Evolutionary conservation across 2,888 invertebrate genomes (phyloP).

Genomic region (Leptopilina drosophilae): DNA sequence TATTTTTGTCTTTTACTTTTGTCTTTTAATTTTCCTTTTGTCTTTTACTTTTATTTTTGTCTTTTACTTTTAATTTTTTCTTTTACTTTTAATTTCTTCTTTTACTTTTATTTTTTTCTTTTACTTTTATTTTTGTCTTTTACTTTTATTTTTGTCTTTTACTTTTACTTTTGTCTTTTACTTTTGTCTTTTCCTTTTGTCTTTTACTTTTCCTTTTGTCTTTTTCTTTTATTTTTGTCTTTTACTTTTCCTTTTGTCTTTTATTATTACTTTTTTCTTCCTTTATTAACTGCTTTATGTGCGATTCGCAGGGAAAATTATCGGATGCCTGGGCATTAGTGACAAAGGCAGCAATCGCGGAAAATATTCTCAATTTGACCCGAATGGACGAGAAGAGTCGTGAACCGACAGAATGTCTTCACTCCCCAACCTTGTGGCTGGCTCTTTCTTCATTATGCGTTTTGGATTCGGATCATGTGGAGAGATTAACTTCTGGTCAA

Average conservation of each 20-base stretch:
- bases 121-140: not conserved
- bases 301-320: slow-evolving; percentile 85
- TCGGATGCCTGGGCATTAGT: slow-evolving; percentile 91
- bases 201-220: not conserved
- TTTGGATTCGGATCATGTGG: slow-evolving; percentile 93
- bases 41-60: not conserved
- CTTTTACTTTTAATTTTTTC: slow-evolving; percentile 14
- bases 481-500: slow-evolving; percentile 87
- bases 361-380: slow-evolving; percentile 90
- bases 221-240: not conserved
- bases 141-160: not conserved
- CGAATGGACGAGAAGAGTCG: slow-evolving; percentile 87
- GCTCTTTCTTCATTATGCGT: slow-evolving; percentile 95
- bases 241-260: slow-evolving; percentile 14
- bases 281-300: not conserved
- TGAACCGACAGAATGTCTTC: slow-evolving; percentile 87
- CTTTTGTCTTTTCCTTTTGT: not conserved
- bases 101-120: too few relatives aligned
- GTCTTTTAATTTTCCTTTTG: not conserved
- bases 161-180: too few relatives aligned
- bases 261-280: too few relatives aligned
- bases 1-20: not conserved
- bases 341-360: slow-evolving; percentile 92
- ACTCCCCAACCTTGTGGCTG: slow-evolving; percentile 92
- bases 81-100: too few relatives aligned